These are phyloP conservation scores for Lycia hirtaria DNA, from an alignment of 2,888 invertebrate species.

Conservation along the genomic window DNA sequence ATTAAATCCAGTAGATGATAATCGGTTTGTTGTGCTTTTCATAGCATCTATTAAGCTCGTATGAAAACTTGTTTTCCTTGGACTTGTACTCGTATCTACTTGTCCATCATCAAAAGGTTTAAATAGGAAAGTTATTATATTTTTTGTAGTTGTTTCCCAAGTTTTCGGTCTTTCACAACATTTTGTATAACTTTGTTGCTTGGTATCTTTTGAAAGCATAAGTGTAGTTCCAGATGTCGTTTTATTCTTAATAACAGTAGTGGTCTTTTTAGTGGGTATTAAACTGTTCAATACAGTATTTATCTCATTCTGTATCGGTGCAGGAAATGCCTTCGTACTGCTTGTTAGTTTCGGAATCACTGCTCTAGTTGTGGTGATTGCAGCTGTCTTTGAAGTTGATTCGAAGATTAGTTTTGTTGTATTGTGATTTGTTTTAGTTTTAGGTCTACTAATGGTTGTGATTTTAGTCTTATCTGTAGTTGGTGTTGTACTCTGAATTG, in stretches of 20 bases:
- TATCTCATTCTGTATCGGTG: neutral
- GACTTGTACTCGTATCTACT: neutral
- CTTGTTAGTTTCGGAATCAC: neutral
- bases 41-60: neutral
- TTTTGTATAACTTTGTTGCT: constrained; percentile 5
- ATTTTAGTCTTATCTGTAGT: neutral
- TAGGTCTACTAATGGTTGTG: constrained; percentile 1
- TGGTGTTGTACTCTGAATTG: neutral
- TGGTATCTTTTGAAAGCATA: constrained; percentile 2
- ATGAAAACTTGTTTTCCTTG: neutral
- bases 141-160: constrained; percentile 42
- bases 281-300: constrained; percentile 1
- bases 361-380: constrained; percentile 5
- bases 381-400: constrained; percentile 12
- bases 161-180: constrained; percentile 47
- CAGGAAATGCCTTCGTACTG: constrained; percentile 1
- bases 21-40: constrained; percentile 3
- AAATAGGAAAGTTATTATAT: constrained; percentile 2
- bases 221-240: constrained; percentile 5
- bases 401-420: constrained; percentile 8
- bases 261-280: constrained; percentile 4
- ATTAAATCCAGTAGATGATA: neutral
- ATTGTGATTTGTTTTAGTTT: neutral
- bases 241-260: neutral
- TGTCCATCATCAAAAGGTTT: neutral